A percentile compares a stretch with the other conserved stretches of the same genome.
These are phyloP conservation scores for Clanis bilineata DNA, from an alignment of 2,888 invertebrate genomes.

Conservation along the genomic window DNA sequence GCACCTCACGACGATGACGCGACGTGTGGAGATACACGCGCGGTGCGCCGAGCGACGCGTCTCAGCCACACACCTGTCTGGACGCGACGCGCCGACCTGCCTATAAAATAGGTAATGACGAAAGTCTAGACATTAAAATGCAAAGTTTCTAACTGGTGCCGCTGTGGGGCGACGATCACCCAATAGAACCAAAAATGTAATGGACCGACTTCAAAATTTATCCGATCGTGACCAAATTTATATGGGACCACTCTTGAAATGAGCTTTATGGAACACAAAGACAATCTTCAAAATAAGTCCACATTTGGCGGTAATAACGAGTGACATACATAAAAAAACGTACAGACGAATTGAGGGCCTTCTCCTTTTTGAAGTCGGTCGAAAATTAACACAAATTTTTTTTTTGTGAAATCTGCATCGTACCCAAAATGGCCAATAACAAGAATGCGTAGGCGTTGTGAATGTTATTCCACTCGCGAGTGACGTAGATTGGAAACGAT, in stretches of 20 bases:
- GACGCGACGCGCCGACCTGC: conserved; percentile 24
- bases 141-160: conserved; percentile 31
- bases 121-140: conserved; percentile 41
- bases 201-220: too few species aligned
- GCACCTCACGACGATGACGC: conserved; percentile 26
- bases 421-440: conserved; percentile 15
- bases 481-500: not conserved
- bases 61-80: conserved; percentile 48
- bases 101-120: conserved; percentile 40
- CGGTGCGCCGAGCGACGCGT: too few species aligned
- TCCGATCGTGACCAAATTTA: too few species aligned
- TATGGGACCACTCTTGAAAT: too few species aligned
- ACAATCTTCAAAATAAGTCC: too few species aligned
- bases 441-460: conserved; percentile 20
- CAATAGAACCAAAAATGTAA: too few species aligned
- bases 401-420: conserved; percentile 21
- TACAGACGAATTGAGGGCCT: too few species aligned
- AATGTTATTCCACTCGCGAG: conserved; percentile 2
- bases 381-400: conserved; percentile 22
- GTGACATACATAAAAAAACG: too few species aligned
- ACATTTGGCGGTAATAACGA: too few species aligned
- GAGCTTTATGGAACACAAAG: too few species aligned
- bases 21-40: not conserved
- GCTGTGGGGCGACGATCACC: conserved; percentile 24
- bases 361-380: too few species aligned